These are phyloP conservation scores for Eupithecia insigniata DNA, from an alignment of 2,888 invertebrate genomes.

Conservation along the genomic window DNA sequence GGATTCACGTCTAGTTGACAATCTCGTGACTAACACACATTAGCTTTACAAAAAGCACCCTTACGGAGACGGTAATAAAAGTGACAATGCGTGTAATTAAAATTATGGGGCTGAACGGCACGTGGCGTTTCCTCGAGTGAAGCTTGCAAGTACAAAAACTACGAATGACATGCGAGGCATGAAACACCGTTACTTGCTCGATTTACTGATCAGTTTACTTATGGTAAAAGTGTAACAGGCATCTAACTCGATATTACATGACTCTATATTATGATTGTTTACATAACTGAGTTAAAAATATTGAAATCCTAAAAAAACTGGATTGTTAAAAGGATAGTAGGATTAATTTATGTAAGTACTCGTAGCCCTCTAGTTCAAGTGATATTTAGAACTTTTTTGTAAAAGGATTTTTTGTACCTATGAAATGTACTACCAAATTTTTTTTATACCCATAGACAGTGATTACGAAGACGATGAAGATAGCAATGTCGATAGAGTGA, in stretches of 20 bases:
- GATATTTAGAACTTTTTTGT: not conserved
- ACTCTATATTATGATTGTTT: not conserved
- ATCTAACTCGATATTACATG: not conserved
- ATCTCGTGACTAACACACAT: conserved; percentile 71
- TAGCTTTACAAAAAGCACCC: conserved; percentile 47
- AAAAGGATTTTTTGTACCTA: not conserved
- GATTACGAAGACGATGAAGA: not conserved
- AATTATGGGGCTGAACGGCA: conserved; percentile 53
- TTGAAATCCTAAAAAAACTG: not conserved
- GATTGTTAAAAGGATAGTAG: not conserved
- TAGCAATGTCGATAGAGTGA: not conserved
- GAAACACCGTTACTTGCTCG: conserved; percentile 50
- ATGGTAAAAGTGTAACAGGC: conserved; percentile 23
- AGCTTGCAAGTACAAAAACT: conserved; percentile 57
- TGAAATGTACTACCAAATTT: not conserved
- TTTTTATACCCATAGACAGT: not conserved
- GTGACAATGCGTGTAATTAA: conserved; percentile 42
- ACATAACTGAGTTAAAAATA: not conserved
- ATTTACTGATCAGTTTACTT: conserved; percentile 37
- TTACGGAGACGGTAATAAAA: conserved; percentile 41
- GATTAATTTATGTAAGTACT: too few relatives aligned
- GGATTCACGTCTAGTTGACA: conserved; percentile 68
- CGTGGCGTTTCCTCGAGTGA: conserved; percentile 58
- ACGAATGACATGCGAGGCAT: conserved; percentile 56
- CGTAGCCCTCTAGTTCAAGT: not conserved